These are phyloP conservation scores for Notodonta dromedarius DNA, from an alignment of 2,888 invertebrate species.

Conservation along the genomic window DNA sequence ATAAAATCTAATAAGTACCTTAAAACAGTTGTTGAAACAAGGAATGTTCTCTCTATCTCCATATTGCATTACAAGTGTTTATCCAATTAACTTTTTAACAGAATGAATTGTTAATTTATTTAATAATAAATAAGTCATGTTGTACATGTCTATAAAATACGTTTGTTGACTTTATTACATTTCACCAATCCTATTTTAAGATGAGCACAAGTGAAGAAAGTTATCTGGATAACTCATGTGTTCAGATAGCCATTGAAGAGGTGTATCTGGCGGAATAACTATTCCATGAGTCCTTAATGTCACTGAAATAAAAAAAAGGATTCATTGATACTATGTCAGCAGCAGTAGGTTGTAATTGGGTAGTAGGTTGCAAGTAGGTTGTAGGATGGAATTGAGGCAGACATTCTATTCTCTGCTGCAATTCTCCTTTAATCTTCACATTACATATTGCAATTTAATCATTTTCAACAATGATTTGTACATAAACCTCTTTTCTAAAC, in stretches of 20 bases:
- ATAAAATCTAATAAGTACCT: conserved; percentile 13
- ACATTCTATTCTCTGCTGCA: too few species aligned
- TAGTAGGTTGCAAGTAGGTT: too few species aligned
- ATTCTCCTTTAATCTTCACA: too few species aligned
- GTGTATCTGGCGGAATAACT: conserved; percentile 93
- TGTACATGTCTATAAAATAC: conserved; percentile 1
- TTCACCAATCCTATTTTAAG: conserved; percentile 35
- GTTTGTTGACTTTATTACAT: not conserved
- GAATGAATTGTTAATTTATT: not conserved
- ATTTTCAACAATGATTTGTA: too few species aligned
- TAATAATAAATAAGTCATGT: not conserved
- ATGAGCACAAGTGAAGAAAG: conserved; percentile 94
- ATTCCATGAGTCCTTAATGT: conserved; percentile 95
- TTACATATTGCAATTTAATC: too few species aligned
- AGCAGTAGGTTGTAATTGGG: too few species aligned
- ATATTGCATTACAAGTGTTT: conserved; percentile 22
- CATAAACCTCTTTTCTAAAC: too few species aligned
- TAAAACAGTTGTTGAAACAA: conserved; percentile 9
- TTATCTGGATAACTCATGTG: conserved; percentile 99
- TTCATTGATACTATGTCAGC: not conserved
- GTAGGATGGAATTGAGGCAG: too few species aligned
- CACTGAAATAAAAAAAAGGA: conserved; percentile 82
- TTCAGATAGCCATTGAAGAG: conserved; percentile 98
- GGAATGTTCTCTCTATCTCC: conserved; percentile 26
- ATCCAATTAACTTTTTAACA: not conserved